Base-by-base conservation (phyloP, 2,113 vertebrate genomes). In the Zapus hudsonius region DNA sequence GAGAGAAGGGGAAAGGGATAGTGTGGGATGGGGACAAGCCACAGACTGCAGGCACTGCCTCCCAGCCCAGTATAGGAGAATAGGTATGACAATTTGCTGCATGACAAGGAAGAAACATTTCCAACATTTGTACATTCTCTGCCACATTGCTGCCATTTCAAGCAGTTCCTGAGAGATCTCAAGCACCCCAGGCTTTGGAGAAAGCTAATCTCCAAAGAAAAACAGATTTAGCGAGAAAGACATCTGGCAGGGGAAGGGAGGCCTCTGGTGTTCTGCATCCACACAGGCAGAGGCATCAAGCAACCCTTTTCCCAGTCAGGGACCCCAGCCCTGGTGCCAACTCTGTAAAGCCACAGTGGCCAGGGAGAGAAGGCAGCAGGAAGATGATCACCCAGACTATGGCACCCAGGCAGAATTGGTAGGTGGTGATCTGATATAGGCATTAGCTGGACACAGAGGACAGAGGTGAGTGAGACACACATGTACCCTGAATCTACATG, bases 121-220 rank as follows among this genome's bases (percentile, higher is more conserved):
- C 66, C 44, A 79, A 83, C 55, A 59, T 38, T 78, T n/a, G 70
- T 52, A 25, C 57, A 52, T 17, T 6, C 10, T 31, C 2, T 1
- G 29, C 40, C 64, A 70, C 9, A 13, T 11, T 25, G 29, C 64
- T 38, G 47, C 63, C 84, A 86, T 23, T 74, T 81, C 63, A 15
- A 47, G 61, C 22, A 63, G 22, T 17, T 94, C 85, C 93, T 85
- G 74, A 90, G 89, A 89, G 59, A 57, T n/a, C 9, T 27, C 55
- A 64, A 27, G 16, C 5, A 10, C 66, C 61, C 29, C 82, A 83
- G 55, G 38, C 73, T 64, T 61, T 52, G 86, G 33, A 75, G 63
- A 80, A 85, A 4, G 2, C 17, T 36, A 2, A 3, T 33, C 63
- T 83, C 63, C 7, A 0, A 66, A 22, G 17, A 11, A 23, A 42